Evolutionary conservation across 2,113 vertebrate species (phyloP), one percentile per base, ranked within the genome.

Genomic region (Heterotis niloticus): DNA sequence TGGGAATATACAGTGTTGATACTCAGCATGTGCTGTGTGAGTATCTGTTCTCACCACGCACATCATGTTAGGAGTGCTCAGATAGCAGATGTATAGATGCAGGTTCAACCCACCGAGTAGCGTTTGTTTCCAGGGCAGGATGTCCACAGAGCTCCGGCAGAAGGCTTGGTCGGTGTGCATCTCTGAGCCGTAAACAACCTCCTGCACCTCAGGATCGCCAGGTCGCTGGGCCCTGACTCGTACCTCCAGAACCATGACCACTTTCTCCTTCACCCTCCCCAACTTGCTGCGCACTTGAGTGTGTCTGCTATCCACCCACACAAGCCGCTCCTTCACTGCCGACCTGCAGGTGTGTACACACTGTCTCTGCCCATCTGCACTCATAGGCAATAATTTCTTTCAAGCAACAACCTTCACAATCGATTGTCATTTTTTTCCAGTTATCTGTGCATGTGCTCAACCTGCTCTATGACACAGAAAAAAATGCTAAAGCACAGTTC

Each of bases 231-330:
- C 90, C 80, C 90, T 92, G 26, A 93, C 91, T 2, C 88, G 85
- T 23, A 92, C 87, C 88, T 93, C 91, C 28, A 92, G 79, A 75
- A 93, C 84, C 1, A 89, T 90, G 66, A 88, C 84, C 79, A 92
- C 90, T 54, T 92, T 92, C 82, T 93, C 91, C 84, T 91, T 92
- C 80, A 92, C 81, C 83, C 90, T 92, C 67, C 91, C 91, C 0
- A 84, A 79, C 71, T 86, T 91, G 84, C 83, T 90, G 81, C 88
- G 91, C 14, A 92, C 88, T 80, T 85, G 87, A 0, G 91, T 92
- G 78, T 90, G 89, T 80, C 88, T 92, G 65, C 85, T 89, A 86
- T 93, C 92, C 0, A 91, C 89, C 90, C 89, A 92, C 60, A 93
- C 88, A 75, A 92, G 88, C 72, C 85, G 85, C 85, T 92, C 91